Base-by-base conservation (phyloP, 2,888 invertebrate genomes). In the Metalampra italica region DNA sequence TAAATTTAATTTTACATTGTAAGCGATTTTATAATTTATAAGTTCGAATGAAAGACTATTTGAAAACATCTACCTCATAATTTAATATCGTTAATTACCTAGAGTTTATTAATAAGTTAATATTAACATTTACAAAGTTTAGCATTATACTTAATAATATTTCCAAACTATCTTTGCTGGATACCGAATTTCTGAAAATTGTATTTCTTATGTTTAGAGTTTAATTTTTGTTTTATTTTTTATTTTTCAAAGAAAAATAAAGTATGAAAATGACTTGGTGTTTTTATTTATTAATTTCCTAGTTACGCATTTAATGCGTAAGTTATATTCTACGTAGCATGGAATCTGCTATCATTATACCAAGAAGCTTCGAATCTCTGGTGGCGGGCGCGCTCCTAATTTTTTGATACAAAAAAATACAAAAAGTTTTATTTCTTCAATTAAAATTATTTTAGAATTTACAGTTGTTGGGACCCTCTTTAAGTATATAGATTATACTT, bases 51-150 rank as follows among this genome's bases (percentile, higher is more conserved):
- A 81, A 82, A 83, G 86, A 88, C 87, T 88, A 81, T 80, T 80
- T 79, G 85, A 70, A 89, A 88, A 79, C 86, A 85, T 84, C 88
- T 89, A 89, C 88, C 88, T 89, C 88, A 86, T 86, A 85, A 79
- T 81, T 83, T 86, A 82, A 84, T 75, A 72, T 78, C 78, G 76
- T 82, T 79, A 68, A 77, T 78, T 80, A 81, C 22, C 22, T 80
- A 81, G 74, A 85, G 77, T 88, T 76, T 85, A 86, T 82, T 71
- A 54, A 64, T 84, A 87, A 83, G 80, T 83, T 83, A 80, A 81
- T 62, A 66, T 78, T 79, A 78, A 79, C 78, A 75, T 80, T 79
- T 82, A 81, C 73, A 82, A 80, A 84, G 78, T 84, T 67, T 83
- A 85, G 84, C 66, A 72, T 77, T 78, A 72, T 76, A n/a, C n/a